Base-by-base conservation (phyloP, 2,888 invertebrate species). In the Drosophila koepferae region DNA sequence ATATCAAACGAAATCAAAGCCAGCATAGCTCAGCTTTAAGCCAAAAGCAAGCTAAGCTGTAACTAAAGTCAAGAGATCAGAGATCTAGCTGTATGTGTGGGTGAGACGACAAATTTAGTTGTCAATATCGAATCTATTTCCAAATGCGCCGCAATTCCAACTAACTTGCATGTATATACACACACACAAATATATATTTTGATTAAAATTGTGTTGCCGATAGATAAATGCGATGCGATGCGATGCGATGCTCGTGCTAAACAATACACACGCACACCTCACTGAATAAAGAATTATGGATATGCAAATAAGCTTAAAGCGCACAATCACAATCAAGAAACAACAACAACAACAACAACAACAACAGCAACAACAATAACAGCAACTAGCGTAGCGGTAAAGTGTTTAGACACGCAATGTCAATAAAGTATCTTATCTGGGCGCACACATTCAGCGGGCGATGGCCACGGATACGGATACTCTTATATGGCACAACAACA, bases 381-480 rank as follows among this genome's bases (percentile, higher is more conserved):
- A 63, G 67, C 68, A 63, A 76, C 79, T 63, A 70, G 59, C 75
- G 55, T 77, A 87, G 86, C 88, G 89, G 90, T 87, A 87, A 87
- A 89, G 88, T 87, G 90, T 89, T 87, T 84, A 89, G 90, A 88
- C 87, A 87, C 87, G 87, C 87, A 87, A 87, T 86, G 89, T 88
- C 87, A 87, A 87, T 87, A 87, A 88, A 88, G 90, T 90, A 83
- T 90, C 87, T 87, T 90, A 87, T 87, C 87, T 90, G 67, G 56
- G 53, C 62, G 63, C 66, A 75, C 64, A 80, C 69, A 76, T 72
- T 69, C 63, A 53, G 74, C 72, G 79, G 81, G 69, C 82, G 85
- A 83, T 83, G 84, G 84, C 70, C 70, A 72, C 85, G 87, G 77
- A 87, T 85, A 71, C 82, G 78, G 78, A 71, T 75, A 68, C 68